Conservation (phyloP, 1,140 invertebrate genomes). For the Eufriesea mexicana region DNA sequence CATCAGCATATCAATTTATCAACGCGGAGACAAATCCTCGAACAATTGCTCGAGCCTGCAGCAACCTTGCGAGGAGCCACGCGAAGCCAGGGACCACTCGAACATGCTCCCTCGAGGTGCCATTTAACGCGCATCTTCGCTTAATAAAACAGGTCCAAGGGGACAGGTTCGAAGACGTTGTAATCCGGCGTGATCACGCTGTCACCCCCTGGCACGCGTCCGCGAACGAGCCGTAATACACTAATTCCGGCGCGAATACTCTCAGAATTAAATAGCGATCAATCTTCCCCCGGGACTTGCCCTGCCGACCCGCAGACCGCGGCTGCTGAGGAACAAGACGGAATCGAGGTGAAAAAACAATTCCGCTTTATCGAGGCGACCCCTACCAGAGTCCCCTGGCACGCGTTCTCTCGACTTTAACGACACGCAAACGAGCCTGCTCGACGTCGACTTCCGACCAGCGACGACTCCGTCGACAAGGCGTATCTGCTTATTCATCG, state of each 20-base stretch:
- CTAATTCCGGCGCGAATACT: constrained; percentile 27
- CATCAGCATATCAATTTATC: no score
- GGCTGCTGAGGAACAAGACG: not conserved
- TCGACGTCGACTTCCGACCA: constrained; percentile 44
- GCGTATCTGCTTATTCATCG: constrained; percentile 67
- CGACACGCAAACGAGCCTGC: constrained; percentile 58
- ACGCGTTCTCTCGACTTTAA: constrained; percentile 40
- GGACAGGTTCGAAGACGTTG: not conserved
- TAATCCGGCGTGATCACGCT: not conserved
- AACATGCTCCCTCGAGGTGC: no score
- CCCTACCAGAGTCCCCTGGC: not conserved
- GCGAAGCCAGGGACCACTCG: no score
- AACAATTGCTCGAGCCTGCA: no score
- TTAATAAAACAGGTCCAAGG: not conserved
- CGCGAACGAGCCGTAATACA: not conserved
- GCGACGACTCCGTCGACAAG: constrained; percentile 57
- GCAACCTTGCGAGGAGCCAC: no score
- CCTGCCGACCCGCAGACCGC: no score
- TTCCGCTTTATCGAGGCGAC: constrained; percentile 41
- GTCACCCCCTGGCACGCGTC: not conserved
- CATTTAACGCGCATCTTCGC: not conserved
- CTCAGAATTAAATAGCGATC: constrained; percentile 42
- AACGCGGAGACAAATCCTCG: no score
- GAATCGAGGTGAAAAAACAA: constrained; percentile 51
- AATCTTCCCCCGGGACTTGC: constrained; percentile 13